phyloP scores from a whole-genome alignment of 2,888 invertebrate genomes.

The Fragum fragum region DNA sequence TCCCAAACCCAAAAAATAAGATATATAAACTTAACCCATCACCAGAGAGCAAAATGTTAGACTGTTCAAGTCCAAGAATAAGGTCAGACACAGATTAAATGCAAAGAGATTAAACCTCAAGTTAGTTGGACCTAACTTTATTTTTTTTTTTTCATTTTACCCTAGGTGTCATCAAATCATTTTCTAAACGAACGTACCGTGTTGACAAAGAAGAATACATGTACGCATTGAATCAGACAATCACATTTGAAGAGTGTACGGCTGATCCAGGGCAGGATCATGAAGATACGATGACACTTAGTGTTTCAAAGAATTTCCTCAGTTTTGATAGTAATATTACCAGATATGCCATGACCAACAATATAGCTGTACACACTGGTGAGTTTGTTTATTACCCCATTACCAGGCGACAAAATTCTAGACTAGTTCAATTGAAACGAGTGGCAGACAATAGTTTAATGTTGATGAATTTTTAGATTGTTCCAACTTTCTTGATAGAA shows the following conservation, averaged over 20 bases:
- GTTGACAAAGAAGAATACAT: slow-evolving; percentile 87
- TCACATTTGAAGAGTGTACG: slow-evolving; percentile 90
- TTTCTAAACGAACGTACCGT: slow-evolving; percentile 88
- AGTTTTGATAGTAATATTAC: slow-evolving; percentile 94
- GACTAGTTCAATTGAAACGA: no score
- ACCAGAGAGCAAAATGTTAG: no score
- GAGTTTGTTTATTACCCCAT: slow-evolving; percentile 60
- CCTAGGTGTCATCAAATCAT: slow-evolving; percentile 87
- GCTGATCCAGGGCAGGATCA: slow-evolving; percentile 88
- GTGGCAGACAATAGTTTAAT: no score
- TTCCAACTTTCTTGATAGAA: no score
- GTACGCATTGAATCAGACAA: slow-evolving; percentile 92
- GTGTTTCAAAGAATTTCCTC: slow-evolving; percentile 93
- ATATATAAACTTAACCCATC: no score
- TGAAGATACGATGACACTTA: slow-evolving; percentile 89
- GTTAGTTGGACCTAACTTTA: slow-evolving; percentile 43
- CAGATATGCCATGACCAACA: slow-evolving; percentile 94
- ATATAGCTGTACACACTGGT: slow-evolving; percentile 90
- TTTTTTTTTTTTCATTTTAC: no score
- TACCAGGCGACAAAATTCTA: no score
- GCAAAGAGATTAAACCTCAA: slow-evolving; percentile 49
- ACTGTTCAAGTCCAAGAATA: no score
- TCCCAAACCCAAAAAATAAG: no score
- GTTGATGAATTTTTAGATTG: no score
- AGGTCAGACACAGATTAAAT: slow-evolving; percentile 57